Percentiles rank a stretch among this genome's conserved stretches.
Evolutionary conservation across 2,797 vertebrate genomes (phyloP).

Genomic region (Prionace glauca): DNA sequence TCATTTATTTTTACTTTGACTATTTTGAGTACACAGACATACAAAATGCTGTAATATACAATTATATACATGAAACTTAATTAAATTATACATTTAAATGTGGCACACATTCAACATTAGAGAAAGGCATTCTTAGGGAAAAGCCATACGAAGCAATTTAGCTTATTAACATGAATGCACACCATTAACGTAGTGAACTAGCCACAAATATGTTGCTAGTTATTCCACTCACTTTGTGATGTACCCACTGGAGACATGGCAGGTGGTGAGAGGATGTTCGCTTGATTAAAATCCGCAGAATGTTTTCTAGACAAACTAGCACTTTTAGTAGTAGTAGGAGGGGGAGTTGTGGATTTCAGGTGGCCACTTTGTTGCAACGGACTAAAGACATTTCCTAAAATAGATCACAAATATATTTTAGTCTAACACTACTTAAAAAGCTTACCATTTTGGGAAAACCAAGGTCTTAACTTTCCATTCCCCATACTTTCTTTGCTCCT

Average conservation of each 20-base stretch:
- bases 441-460: neutral
- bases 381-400: conserved; percentile 83
- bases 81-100: conserved; percentile 25
- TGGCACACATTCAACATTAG: conserved; percentile 23
- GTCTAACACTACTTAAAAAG: neutral
- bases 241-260: conserved; percentile 85
- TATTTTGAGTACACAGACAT: conserved; percentile 29
- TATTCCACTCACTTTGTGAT: conserved; percentile 84
- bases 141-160: conserved; percentile 7
- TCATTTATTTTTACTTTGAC: conserved; percentile 37
- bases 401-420: conserved; percentile 34
- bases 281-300: conserved; percentile 83
- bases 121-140: conserved; percentile 10
- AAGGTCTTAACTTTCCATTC: neutral
- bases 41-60: conserved; percentile 24
- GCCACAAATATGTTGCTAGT: conserved; percentile 30
- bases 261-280: conserved; percentile 83
- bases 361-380: conserved; percentile 82
- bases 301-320: conserved; percentile 86
- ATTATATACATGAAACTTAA: conserved; percentile 36
- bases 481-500: neutral
- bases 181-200: conserved; percentile 9
- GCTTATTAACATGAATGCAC: conserved; percentile 12
- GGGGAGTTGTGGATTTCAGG: conserved; percentile 91
- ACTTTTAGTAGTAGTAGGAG: conserved; percentile 71